Percentiles rank a stretch among this genome's conserved stretches.
Conservation (phyloP, 2,888 invertebrate species). For the Pteria penguin region DNA sequence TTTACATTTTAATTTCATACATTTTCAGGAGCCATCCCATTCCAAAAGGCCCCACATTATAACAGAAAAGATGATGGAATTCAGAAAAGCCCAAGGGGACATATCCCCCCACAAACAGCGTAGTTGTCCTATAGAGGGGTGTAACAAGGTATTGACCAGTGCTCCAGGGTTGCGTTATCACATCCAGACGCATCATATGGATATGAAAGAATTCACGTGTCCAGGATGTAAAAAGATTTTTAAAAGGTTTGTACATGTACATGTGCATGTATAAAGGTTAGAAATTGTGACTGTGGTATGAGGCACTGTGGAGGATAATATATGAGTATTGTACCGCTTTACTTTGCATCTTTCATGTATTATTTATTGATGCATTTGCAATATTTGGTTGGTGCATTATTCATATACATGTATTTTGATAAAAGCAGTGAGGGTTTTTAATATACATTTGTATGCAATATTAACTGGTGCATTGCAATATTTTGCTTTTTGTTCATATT, state of each 20-base stretch:
- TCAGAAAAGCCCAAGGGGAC: constrained; percentile 64
- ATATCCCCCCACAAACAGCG: constrained; percentile 61
- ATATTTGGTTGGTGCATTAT: too few relatives aligned
- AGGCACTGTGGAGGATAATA: not conserved
- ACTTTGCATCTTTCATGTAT: too few relatives aligned
- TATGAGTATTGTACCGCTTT: not conserved
- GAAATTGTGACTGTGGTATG: not conserved
- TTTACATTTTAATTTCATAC: too few relatives aligned
- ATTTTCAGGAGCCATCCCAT: constrained; percentile 50
- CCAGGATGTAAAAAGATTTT: constrained; percentile 69
- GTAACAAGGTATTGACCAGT: constrained; percentile 72
- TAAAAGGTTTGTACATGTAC: constrained; percentile 73
- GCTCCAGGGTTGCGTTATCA: constrained; percentile 75
- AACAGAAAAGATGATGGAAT: constrained; percentile 77
- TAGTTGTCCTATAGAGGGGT: constrained; percentile 64
- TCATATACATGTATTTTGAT: too few relatives aligned
- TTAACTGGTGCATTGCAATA: too few relatives aligned
- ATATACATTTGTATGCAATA: too few relatives aligned
- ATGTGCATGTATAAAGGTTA: too few relatives aligned
- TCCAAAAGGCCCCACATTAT: constrained; percentile 71
- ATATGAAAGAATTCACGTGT: constrained; percentile 66
- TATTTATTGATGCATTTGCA: too few relatives aligned
- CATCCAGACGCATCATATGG: constrained; percentile 60
- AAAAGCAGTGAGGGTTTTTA: too few relatives aligned
- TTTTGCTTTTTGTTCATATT: too few relatives aligned